Base-by-base conservation (phyloP, 2,113 vertebrate species). In the Nothocercus julius region DNA sequence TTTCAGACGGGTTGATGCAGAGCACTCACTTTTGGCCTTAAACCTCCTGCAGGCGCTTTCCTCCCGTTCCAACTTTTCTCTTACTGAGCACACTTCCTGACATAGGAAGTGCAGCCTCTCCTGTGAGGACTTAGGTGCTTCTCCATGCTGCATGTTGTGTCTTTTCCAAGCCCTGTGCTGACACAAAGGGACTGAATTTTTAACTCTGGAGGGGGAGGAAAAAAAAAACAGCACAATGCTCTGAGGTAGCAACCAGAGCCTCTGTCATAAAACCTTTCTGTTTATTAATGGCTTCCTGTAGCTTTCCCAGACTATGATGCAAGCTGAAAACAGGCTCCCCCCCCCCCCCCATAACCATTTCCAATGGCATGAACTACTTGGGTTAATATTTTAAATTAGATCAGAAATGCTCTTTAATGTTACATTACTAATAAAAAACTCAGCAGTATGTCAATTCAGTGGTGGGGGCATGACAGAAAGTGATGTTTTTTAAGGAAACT, bases 261-360 rank as follows among this genome's bases (percentile, higher is more conserved):
- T 86, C 66, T 66, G 77, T 47, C 92, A 87, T 92, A 93, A 95
- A 96, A 87, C 53, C 36, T 80, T 90, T 86, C 73, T 89, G 62
- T 76, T 93, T 92, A 92, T 93, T 92, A 92, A 90, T 76, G 85
- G 66, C 40, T 96, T 94, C 90, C 74, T 73, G n/a, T 56, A 86
- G 92, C 73, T 92, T 87, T 88, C 69, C 66, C 58, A 87, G 2
- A 14, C 88, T 56, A 53, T 3, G 13, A 69, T 76, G 66, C 77
- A 86, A 79, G 69, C 80, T 73, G 66, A 61, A 76, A 93, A 49
- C 47, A 82, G 72, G 54, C 34, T 72, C 82, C 19, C 11, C 15
- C 5, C 45, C 18, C 15, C 45, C 19, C 47, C 45, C 28, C 67
- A 85, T 6, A 8, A 19, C 40, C 3, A 0, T 22, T 84, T 69